Conservation (phyloP, 2,797 vertebrate species). For the Heliangelus exortis region DNA sequence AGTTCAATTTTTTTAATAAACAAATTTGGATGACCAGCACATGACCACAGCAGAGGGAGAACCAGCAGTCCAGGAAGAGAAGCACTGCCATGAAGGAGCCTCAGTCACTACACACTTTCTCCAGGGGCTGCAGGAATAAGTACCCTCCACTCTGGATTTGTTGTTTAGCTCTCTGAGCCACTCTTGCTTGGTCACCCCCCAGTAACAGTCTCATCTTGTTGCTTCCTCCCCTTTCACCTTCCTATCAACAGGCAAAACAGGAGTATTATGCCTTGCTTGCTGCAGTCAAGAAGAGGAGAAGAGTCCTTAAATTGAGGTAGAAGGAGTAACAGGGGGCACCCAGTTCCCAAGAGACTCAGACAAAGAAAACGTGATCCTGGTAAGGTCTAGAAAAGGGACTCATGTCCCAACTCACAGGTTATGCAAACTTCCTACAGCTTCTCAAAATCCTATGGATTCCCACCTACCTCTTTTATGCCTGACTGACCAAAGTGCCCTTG, state of each 20-base stretch:
- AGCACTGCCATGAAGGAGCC: background rate
- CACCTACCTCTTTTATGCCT: background rate
- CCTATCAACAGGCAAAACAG: background rate
- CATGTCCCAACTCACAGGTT: background rate
- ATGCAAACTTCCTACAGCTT: background rate
- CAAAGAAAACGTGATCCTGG: background rate
- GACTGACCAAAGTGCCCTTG: background rate
- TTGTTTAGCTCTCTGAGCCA: background rate
- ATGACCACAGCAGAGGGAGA: accelerated
- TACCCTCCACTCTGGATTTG: background rate
- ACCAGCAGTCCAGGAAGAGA: background rate
- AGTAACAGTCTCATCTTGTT: background rate
- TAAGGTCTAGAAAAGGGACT: background rate
- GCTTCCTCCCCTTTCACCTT: background rate
- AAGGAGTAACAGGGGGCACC: background rate
- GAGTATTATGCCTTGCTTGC: background rate
- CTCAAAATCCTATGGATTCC: background rate
- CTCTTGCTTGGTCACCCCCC: background rate
- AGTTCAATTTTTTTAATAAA: conserved; percentile 16
- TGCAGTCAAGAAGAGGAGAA: background rate
- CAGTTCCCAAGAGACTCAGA: background rate
- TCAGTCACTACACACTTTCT: background rate
- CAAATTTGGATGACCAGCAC: background rate
- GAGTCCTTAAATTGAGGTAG: background rate
- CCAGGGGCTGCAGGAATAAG: background rate